Evolutionary conservation across 2,888 invertebrate genomes (phyloP).

Genomic region (Unio pictorum): DNA sequence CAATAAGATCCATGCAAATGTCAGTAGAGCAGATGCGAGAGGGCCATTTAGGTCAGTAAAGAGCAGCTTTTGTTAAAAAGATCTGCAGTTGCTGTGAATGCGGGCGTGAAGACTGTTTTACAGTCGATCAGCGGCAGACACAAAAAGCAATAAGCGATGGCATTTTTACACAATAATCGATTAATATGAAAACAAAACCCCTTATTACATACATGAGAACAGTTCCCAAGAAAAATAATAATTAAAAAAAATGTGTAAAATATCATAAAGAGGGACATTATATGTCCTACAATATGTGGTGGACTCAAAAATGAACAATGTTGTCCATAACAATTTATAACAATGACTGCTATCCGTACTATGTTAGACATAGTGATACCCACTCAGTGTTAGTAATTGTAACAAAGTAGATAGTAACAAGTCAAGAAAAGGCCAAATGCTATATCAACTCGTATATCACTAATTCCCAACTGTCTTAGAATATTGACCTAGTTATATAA

Average conservation of each 20-base stretch:
- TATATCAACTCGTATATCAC: no score
- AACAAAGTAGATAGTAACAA: background rate
- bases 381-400: conserved; percentile 5
- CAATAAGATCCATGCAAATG: no score
- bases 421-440: no score
- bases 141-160: conserved; percentile 34
- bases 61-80: no score
- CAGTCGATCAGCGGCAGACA: conserved; percentile 26
- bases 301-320: conserved; percentile 13
- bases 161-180: conserved; percentile 17
- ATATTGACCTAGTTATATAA: no score
- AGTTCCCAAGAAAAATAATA: conserved; percentile 4
- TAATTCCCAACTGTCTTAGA: no score
- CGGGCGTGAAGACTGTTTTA: conserved; percentile 39
- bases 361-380: conserved; percentile 4
- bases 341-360: conserved; percentile 6
- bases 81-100: no score
- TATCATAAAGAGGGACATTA: conserved; percentile 44
- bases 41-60: no score
- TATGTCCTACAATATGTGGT: conserved; percentile 30
- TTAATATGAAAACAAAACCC: conserved; percentile 4
- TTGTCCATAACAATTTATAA: conserved; percentile 11
- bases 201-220: conserved; percentile 3
- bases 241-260: conserved; percentile 20
- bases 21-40: no score